Evolutionary conservation across 2,888 invertebrate species (phyloP), one percentile per base, ranked within the genome.

Genomic region (Drosophila melanosoma): DNA sequence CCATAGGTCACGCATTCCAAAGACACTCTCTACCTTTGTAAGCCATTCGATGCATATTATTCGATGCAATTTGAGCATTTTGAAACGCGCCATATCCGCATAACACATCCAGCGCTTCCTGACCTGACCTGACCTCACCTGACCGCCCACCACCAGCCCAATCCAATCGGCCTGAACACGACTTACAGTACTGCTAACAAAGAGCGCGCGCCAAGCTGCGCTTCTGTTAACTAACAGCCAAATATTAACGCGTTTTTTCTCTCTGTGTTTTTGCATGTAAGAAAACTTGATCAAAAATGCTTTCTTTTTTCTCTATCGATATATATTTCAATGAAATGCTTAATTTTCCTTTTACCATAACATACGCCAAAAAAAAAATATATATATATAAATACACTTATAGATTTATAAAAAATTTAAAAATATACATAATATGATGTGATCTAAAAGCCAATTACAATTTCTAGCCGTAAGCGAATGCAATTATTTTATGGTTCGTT

Each of bases 1-100:
- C 93, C 89, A 92, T 87, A 93, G 92, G 90, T 93, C 93, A 87
- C 93, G 93, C 92, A 93, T 93, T 93, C 93, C 93, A 92, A 93
- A 92, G 91, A 91, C 91, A 82, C 91, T 92, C 78, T 92, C 92
- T 86, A 91, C 93, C 88, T 93, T 93, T 92, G 93, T 93, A 94
- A 93, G 93, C 91, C 81, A 73, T 49, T 69, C 58, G 74, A 65
- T 51, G 57, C 70, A 71, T 65, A 56, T 56, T 69, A 45, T 67
- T 60, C 29, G 45, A 54, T 66, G 69, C 82, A 56, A 64, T 57
- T 70, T 77, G 77, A 68, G 67, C 72, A 77, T 64, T 17, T 69
- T 65, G 70, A 53, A 69, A 49, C 59, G 54, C 54, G 53, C 60
- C 48, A 29, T 36, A n/a, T 26, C 54, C 40, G 61, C 57, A 52